Evolutionary conservation across 2,888 invertebrate genomes (phyloP).

Genomic region (Hanleya hanleyi): DNA sequence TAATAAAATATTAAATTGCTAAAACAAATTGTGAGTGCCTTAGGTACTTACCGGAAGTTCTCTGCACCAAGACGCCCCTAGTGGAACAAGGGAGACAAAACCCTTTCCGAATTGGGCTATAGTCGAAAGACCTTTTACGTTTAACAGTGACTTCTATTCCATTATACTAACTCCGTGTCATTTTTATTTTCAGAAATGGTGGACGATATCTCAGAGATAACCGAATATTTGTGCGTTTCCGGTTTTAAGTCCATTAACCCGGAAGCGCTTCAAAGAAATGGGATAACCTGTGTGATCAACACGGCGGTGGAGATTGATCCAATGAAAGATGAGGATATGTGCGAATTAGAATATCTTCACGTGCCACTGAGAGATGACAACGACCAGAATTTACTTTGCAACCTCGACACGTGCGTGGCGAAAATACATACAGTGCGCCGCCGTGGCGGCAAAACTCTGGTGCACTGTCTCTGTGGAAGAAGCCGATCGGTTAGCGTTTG

Average conservation of each 20-base stretch:
- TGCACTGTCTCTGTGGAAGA: slow-evolving; percentile 57
- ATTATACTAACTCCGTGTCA: too few relatives aligned
- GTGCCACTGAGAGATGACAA: slow-evolving; percentile 47
- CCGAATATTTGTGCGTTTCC: slow-evolving; percentile 44
- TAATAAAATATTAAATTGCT: too few relatives aligned
- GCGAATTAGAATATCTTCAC: slow-evolving; percentile 12
- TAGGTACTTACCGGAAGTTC: too few relatives aligned
- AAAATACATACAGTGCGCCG: slow-evolving; percentile 38
- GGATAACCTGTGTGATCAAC: slow-evolving; percentile 53
- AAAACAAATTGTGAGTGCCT: too few relatives aligned
- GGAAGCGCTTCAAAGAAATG: slow-evolving; percentile 33
- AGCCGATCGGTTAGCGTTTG: slow-evolving; percentile 59
- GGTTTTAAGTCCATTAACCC: slow-evolving; percentile 45
- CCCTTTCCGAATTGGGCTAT: too few relatives aligned
- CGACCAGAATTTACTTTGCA: slow-evolving; percentile 42
- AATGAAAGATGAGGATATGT: neutral
- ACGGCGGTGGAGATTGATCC: slow-evolving; percentile 42
- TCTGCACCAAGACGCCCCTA: too few relatives aligned
- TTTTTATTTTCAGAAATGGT: neutral
- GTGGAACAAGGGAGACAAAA: too few relatives aligned
- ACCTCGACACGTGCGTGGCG: slow-evolving; percentile 50
- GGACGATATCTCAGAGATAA: slow-evolving; percentile 37
- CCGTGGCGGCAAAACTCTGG: slow-evolving; percentile 43
- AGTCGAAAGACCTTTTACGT: too few relatives aligned
- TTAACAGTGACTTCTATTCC: too few relatives aligned